Evolutionary conservation across 2,888 invertebrate genomes (phyloP), one percentile per base, ranked within the genome.

Genomic region (Cordilura impudica): DNA sequence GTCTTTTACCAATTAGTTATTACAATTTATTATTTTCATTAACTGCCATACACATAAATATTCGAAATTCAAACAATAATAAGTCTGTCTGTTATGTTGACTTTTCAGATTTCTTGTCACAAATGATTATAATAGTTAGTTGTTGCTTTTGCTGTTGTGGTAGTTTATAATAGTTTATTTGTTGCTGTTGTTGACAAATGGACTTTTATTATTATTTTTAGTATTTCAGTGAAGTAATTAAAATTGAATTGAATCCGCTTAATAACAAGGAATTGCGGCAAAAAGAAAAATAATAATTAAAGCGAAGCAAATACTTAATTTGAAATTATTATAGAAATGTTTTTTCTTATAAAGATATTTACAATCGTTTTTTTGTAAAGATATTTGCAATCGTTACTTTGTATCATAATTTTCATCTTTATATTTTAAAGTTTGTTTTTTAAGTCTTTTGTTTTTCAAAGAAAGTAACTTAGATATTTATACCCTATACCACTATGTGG

Each of bases 261-360:
- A 51, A 71, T 71, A 61, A 21, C 49, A 65, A 26, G 10, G 14
- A 65, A 39, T 65, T 39, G 49, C n/a, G 47, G 14, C 21, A 16
- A 61, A 51, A 14, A 51, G 12, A 53, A 1, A 53, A 67, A 54
- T 4, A 39, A 35, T 65, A 72, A 72, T 63, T 63, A 45, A 65
- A 56, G 72, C 56, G 39, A 56, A 47, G 6, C 14, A 58, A 65
- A 49, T 56, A n/a, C n/a, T n/a, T n/a, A 39, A 39, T n/a, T n/a
- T 39, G 4, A 39, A 65, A 65, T 23, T 21, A 4, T 65, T 47
- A 47, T 23, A 54, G 43, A 23, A 66, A 18, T 39, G 14, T 66
- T 67, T 29, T 54, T 4, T 19, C 29, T 29, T n/a, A 71, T 60
- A 39, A 10, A 58, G 49, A 12, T 26, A 26, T 6, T 18, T 16